phyloP scores from a whole-genome alignment of 1,140 invertebrate species.

The Mamestra configurata region DNA sequence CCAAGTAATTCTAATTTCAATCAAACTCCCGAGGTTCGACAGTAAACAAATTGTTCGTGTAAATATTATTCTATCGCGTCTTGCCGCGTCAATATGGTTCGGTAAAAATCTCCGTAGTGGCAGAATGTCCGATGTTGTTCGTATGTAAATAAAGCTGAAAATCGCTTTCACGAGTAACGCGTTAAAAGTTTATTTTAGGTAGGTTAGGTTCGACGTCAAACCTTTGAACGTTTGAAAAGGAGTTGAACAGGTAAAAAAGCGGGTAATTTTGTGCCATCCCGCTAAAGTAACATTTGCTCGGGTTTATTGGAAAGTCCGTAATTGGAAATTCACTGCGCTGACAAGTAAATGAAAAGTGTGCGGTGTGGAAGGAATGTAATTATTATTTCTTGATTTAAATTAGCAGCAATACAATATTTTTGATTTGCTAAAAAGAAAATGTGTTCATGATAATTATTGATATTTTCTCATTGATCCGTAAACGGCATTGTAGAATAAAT shows the following conservation, averaged over 20 bases:
- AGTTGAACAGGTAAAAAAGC: conserved; percentile 18
- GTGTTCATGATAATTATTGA: too few relatives aligned
- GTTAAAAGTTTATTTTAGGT: conserved; percentile 55
- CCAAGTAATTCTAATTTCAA: conserved; percentile 11
- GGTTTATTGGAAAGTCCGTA: conserved; percentile 7
- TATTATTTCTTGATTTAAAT: neutral
- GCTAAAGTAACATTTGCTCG: conserved; percentile 1
- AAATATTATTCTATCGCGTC: conserved; percentile 31
- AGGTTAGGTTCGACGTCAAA: conserved; percentile 50
- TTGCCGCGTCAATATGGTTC: neutral
- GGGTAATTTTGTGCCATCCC: neutral
- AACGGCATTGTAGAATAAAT: too few relatives aligned
- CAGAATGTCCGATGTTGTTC: conserved; percentile 27
- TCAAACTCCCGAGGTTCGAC: conserved; percentile 1
- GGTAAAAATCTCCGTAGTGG: neutral
- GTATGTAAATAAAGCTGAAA: conserved; percentile 52
- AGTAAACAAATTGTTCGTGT: conserved; percentile 22
- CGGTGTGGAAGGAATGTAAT: neutral
- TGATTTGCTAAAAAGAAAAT: too few relatives aligned
- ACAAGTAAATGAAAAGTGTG: neutral
- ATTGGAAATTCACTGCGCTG: too few relatives aligned
- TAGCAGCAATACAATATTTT: neutral
- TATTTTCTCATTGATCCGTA: too few relatives aligned
- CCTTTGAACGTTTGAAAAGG: conserved; percentile 52
- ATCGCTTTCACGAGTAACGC: conserved; percentile 52